These are phyloP conservation scores for Panagrolaimus sp. DNA, from an alignment of 1,140 invertebrate species.

Conservation along the genomic window DNA sequence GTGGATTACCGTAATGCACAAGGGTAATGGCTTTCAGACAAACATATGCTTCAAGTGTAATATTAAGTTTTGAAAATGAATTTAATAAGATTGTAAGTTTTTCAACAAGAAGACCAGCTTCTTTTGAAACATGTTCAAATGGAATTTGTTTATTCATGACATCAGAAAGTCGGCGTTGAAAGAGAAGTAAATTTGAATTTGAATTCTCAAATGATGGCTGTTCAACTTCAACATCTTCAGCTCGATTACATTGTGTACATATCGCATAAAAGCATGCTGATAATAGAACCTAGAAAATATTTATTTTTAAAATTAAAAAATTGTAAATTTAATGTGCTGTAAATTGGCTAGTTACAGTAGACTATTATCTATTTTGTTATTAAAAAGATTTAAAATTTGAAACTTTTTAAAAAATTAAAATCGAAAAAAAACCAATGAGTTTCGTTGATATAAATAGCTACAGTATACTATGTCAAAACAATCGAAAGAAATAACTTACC, in stretches of 20 bases:
- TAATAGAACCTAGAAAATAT: slow-evolving; percentile 13
- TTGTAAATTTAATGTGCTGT: too few species aligned
- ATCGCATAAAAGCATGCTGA: slow-evolving; percentile 40
- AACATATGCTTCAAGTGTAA: slow-evolving; percentile 59
- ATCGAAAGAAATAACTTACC: slow-evolving; percentile 25
- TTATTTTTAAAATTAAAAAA: too few species aligned
- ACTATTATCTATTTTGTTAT: too few species aligned
- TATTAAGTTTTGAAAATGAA: slow-evolving; percentile 43
- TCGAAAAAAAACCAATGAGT: too few species aligned
- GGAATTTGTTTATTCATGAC: slow-evolving; percentile 55
- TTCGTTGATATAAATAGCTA: too few species aligned
- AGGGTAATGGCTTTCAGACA: slow-evolving; percentile 60
- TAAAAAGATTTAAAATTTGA: too few species aligned
- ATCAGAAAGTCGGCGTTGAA: slow-evolving; percentile 49
- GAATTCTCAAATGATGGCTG: slow-evolving; percentile 43
- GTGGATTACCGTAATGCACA: slow-evolving; percentile 39
- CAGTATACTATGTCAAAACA: too few species aligned
- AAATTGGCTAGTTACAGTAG: too few species aligned
- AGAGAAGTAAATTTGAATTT: slow-evolving; percentile 41
- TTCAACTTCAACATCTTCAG: slow-evolving; percentile 10
- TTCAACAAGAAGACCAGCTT: slow-evolving; percentile 59
- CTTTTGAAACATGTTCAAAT: slow-evolving; percentile 55
- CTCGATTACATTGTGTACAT: slow-evolving; percentile 8
- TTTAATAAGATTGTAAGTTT: slow-evolving; percentile 57
- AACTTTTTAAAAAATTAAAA: too few species aligned